These are phyloP conservation scores for Mesoclemmys tuberculata DNA, from an alignment of 2,113 vertebrate species.

Conservation along the genomic window DNA sequence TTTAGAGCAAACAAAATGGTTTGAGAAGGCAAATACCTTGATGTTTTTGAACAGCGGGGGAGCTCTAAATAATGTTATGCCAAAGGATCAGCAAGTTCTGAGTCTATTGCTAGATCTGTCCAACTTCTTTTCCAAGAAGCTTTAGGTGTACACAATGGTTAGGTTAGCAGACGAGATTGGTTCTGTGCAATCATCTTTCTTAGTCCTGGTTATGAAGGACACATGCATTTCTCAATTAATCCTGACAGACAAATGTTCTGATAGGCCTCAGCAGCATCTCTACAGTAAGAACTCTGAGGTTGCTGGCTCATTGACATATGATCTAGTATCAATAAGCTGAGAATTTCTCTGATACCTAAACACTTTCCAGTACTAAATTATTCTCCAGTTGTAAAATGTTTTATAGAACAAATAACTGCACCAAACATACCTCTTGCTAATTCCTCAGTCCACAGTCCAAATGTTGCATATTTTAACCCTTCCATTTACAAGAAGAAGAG, in stretches of 20 bases:
- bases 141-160: slow-evolving; percentile 49
- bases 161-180: slow-evolving; percentile 29
- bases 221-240: slow-evolving; percentile 41
- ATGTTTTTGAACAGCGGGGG: slow-evolving; percentile 58
- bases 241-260: slow-evolving; percentile 38
- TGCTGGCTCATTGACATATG: slow-evolving; percentile 53
- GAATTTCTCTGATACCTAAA: slow-evolving; percentile 24
- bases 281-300: slow-evolving; percentile 49
- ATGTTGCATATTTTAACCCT: slow-evolving; percentile 68
- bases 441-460: slow-evolving; percentile 21
- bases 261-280: slow-evolving; percentile 27
- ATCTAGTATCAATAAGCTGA: slow-evolving; percentile 1
- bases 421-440: slow-evolving; percentile 16
- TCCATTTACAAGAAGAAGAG: slow-evolving; percentile 38
- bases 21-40: slow-evolving; percentile 65
- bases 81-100: slow-evolving; percentile 46
- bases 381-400: slow-evolving; percentile 32
- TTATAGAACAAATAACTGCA: slow-evolving; percentile 46
- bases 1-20: slow-evolving; percentile 54
- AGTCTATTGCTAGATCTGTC: slow-evolving; percentile 64
- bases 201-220: slow-evolving; percentile 41
- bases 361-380: slow-evolving; percentile 45
- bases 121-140: slow-evolving; percentile 45
- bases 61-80: slow-evolving; percentile 25
- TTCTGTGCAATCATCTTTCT: slow-evolving; percentile 51